phyloP scores from a whole-genome alignment of 2,888 invertebrate genomes.

The Ernsta delagoae region DNA sequence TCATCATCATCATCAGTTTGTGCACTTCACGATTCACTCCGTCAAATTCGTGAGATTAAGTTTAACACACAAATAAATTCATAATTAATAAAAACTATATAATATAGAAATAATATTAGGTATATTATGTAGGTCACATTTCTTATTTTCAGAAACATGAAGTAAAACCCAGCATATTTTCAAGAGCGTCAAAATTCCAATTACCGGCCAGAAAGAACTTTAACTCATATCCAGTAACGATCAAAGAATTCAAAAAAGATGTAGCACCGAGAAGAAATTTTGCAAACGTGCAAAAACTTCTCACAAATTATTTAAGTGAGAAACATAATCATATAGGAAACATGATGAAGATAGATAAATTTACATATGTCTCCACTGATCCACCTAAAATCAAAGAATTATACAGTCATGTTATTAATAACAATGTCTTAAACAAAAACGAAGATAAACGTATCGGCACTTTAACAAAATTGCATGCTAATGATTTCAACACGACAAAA shows the following conservation, averaged over 20 bases:
- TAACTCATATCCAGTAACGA: conserved; percentile 9
- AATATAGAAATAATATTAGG: no score
- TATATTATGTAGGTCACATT: neutral
- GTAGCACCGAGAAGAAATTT: conserved; percentile 63
- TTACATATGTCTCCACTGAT: conserved; percentile 14
- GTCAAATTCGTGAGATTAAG: no score
- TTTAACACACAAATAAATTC: no score
- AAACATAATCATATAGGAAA: conserved; percentile 40
- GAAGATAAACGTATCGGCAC: neutral
- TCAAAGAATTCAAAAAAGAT: conserved; percentile 47
- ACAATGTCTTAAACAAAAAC: neutral
- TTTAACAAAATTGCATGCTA: neutral
- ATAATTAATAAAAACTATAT: no score
- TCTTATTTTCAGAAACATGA: conserved; percentile 39
- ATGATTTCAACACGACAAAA: conserved; percentile 28
- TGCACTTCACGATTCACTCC: no score
- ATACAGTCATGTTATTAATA: neutral
- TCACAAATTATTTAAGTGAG: conserved; percentile 52
- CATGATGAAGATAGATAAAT: neutral
- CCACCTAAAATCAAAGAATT: neutral
- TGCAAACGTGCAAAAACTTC: conserved; percentile 53
- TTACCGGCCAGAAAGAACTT: conserved; percentile 39
- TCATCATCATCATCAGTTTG: no score
- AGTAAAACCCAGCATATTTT: conserved; percentile 41
- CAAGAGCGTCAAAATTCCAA: conserved; percentile 42